phyloP scores from a whole-genome alignment of 2,113 vertebrate genomes.

The Oreochromis tanganicae region DNA sequence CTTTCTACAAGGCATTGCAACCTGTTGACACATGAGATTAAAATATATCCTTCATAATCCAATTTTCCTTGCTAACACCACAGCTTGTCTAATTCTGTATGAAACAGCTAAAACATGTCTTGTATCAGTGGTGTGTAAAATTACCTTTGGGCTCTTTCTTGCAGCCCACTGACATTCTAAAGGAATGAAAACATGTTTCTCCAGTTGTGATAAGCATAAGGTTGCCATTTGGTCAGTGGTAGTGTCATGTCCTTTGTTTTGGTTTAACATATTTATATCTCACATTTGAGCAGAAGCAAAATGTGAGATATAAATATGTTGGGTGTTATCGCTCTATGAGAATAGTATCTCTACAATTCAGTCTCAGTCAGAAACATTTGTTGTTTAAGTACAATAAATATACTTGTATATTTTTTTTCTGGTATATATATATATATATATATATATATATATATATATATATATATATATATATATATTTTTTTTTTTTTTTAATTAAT shows the following conservation, averaged over 20 bases:
- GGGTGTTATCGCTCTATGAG: background rate
- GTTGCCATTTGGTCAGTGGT: background rate
- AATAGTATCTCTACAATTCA: no score
- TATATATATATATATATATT: no score
- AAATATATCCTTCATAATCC: constrained; percentile 54
- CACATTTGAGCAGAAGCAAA: background rate
- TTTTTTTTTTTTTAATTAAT: no score
- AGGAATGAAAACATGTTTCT: background rate
- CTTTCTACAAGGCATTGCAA: constrained; percentile 35
- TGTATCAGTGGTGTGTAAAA: constrained; percentile 50
- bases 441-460: no score
- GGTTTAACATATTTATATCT: background rate
- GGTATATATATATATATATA: no score
- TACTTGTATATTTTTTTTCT: no score
- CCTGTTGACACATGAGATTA: constrained; percentile 51
- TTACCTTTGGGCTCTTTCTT: constrained; percentile 10
- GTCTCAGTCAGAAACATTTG: background rate
- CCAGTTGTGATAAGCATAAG: background rate
- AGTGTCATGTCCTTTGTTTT: background rate
- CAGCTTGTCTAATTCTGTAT: constrained; percentile 41
- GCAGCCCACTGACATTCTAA: constrained; percentile 4
- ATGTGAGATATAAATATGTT: background rate
- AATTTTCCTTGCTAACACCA: constrained; percentile 30
- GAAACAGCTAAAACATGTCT: constrained; percentile 25
- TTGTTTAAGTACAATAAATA: background rate